Evolutionary conservation across 2,113 vertebrate genomes (phyloP), one percentile per base, ranked within the genome.

Genomic region (Manacus vitellinus): DNA sequence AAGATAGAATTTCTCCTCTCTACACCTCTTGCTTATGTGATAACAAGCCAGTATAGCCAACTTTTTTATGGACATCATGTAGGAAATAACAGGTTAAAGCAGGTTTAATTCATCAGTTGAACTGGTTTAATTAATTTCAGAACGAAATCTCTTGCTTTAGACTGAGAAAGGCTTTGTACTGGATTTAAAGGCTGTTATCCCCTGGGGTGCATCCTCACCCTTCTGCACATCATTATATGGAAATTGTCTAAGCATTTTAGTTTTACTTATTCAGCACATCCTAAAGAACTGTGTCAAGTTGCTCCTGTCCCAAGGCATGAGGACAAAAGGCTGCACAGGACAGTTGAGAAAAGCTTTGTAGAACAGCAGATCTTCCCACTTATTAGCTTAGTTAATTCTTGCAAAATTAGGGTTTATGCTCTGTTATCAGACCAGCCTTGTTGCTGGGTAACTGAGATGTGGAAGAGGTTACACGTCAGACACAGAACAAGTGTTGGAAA

Each of bases 41-140:
- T 2, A 46, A 55, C 14, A 81, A 11, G 4, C 9, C 10, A 51
- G 20, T 14, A 22, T 6, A 74, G 10, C 27, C 31, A 33, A 3
- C 1, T 14, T 46, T 73, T 71, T 6, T 2, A 13, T 6, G 17
- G 2, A 28, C 14, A 28, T 35, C 16, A 0, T 39, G 30, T 4
- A 56, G 20, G 13, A 66, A 71, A 70, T 22, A 59, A 10, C 10
- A 28, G 4, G 6, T 35, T 47, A n/a, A 80, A 70, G 24, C 0
- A 7, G 13, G 33, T 58, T n/a, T 22, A n/a, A 58, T 33, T n/a
- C 20, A 23, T 58, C 23, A 52, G 51, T 52, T 52, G 51, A 52
- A 52, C 25, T 52, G 14, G 55, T 58, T 58, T n/a, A 33, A 58
- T 58, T 58, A n/a, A 58, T n/a, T 58, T 10, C 55, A 14, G 55